Conservation (phyloP, 2,113 vertebrate species). For the Equus quagga region DNA sequence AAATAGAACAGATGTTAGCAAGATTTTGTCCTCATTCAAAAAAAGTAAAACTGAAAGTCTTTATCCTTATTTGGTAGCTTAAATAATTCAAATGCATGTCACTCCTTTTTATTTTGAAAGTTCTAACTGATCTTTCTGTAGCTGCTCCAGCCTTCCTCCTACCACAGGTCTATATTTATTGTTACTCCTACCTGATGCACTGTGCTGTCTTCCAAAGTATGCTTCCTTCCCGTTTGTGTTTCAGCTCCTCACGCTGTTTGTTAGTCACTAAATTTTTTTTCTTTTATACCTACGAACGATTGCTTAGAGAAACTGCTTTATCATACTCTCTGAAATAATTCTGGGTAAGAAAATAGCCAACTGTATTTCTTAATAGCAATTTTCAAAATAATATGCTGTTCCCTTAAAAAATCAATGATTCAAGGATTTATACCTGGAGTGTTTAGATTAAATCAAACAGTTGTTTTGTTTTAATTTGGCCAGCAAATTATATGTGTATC, state of each 20-base stretch:
- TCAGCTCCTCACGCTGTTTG: conserved; percentile 23
- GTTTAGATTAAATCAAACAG: neutral
- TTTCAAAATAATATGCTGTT: neutral
- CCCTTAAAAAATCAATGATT: neutral
- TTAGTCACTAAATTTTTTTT: conserved; percentile 41
- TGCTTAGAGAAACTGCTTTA: neutral
- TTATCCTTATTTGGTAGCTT: conserved; percentile 51
- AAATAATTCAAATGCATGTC: conserved; percentile 60
- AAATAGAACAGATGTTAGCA: conserved; percentile 45
- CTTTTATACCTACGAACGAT: conserved; percentile 6
- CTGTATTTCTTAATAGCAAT: neutral
- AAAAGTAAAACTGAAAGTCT: conserved; percentile 37
- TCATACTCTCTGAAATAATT: neutral
- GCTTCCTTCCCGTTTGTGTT: conserved; percentile 19
- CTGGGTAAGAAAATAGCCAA: neutral
- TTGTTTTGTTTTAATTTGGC: neutral
- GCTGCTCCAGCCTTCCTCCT: conserved; percentile 70
- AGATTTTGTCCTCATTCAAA: conserved; percentile 60
- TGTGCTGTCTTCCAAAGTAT: conserved; percentile 36
- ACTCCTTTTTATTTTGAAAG: conserved; percentile 66
- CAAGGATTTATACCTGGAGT: neutral
- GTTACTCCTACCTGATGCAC: conserved; percentile 74
- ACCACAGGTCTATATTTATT: conserved; percentile 75
- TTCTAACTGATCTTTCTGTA: conserved; percentile 54
- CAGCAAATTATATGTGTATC: neutral